Conservation (phyloP, 2,888 invertebrate genomes). For the Scrobipalpa costella region DNA sequence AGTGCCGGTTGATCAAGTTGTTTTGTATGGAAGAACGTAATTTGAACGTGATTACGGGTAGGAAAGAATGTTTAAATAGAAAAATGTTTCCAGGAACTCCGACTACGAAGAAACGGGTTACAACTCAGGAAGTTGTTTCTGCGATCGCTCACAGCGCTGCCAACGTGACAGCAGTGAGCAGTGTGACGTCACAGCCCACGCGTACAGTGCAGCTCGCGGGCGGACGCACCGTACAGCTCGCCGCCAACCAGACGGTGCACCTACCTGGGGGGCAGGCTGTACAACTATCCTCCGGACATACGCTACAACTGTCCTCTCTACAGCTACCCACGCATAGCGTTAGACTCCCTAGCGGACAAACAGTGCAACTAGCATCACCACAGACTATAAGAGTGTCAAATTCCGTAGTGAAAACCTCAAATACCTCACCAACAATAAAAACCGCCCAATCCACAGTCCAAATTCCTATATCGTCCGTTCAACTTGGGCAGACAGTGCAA, state of each 20-base stretch:
- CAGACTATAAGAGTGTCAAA: conserved; percentile 56
- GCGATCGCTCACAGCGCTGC: conserved; percentile 59
- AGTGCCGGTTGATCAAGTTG: too few species aligned
- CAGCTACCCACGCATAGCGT: conserved; percentile 66
- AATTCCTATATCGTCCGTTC: conserved; percentile 67
- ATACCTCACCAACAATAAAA: conserved; percentile 44
- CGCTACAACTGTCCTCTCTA: conserved; percentile 60
- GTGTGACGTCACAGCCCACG: conserved; percentile 50
- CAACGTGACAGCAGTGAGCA: conserved; percentile 54
- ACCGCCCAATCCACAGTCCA: conserved; percentile 49
- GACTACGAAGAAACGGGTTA: conserved; percentile 56
- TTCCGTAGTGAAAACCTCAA: conserved; percentile 43
- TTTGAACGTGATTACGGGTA: too few species aligned
- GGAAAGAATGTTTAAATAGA: too few species aligned
- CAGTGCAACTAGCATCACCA: conserved; percentile 64
- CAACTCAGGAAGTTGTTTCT: conserved; percentile 48
- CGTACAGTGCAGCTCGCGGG: conserved; percentile 66
- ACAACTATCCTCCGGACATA: conserved; percentile 55
- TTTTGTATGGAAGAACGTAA: too few species aligned
- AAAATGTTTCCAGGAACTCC: conserved; percentile 42
- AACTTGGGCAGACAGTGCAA: conserved; percentile 63
- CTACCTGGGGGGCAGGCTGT: conserved; percentile 58
- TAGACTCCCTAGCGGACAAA: conserved; percentile 67
- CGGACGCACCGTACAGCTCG: conserved; percentile 66
- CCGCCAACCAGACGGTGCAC: conserved; percentile 60